A percentile compares a stretch with the other conserved stretches of the same genome.
Evolutionary conservation across 2,888 invertebrate species (phyloP).

Genomic region (Thecophora atra): DNA sequence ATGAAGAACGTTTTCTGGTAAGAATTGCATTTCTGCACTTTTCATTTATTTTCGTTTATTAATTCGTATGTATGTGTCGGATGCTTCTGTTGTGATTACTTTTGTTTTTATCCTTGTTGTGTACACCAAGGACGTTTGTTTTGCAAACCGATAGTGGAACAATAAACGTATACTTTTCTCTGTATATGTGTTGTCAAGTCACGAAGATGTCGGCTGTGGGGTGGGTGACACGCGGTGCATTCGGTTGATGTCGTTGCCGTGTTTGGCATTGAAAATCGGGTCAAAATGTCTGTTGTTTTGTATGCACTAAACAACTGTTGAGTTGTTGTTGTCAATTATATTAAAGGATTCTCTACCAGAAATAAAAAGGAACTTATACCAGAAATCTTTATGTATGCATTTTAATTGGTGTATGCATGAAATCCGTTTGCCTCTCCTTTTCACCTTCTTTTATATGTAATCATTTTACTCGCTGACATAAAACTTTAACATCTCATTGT

Average conservation of each 20-base stretch:
- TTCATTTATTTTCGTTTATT: not conserved
- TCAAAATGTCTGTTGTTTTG: slow-evolving; percentile 23
- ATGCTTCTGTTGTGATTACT: not conserved
- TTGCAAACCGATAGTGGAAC: slow-evolving; percentile 31
- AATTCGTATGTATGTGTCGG: not conserved
- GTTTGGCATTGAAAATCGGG: slow-evolving; percentile 14
- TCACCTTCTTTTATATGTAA: not conserved
- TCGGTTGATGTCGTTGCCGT: not conserved
- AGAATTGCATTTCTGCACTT: no score
- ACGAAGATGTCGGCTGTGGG: not conserved
- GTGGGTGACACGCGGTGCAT: not conserved
- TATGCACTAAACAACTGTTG: not conserved
- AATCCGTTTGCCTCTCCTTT: not conserved
- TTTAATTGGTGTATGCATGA: not conserved
- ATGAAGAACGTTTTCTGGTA: no score
- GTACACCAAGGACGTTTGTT: no score
- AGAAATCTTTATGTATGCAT: slow-evolving; percentile 39
- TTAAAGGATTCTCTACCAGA: slow-evolving; percentile 11
- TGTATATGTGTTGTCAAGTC: not conserved
- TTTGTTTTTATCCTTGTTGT: slow-evolving; percentile 12
- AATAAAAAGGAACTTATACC: slow-evolving; percentile 9
- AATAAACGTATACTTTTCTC: not conserved
- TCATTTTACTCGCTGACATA: not conserved
- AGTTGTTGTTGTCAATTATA: no score
- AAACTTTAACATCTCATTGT: not conserved